Evolutionary conservation across 1,140 invertebrate species (phyloP).

Genomic region (Melitaea cinxia): DNA sequence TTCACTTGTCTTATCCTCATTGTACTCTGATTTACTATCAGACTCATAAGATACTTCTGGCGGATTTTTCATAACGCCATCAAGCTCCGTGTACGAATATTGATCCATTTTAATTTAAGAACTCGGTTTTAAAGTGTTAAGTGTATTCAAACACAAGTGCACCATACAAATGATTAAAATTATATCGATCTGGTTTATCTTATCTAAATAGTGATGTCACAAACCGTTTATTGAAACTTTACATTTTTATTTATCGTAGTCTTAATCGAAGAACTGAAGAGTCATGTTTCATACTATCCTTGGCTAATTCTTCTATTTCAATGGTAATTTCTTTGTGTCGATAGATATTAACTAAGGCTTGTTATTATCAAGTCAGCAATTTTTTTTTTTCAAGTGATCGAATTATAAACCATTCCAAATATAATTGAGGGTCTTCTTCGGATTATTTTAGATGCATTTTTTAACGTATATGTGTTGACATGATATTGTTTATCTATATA

Average conservation of each 20-base stretch:
- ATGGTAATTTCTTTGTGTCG: too few relatives aligned
- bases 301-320: too few relatives aligned
- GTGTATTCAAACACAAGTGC: background rate
- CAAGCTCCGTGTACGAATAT: background rate
- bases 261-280: background rate
- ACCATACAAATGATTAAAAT: conserved; percentile 5
- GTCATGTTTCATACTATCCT: too few relatives aligned
- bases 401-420: too few relatives aligned
- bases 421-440: too few relatives aligned
- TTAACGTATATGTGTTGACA: too few relatives aligned
- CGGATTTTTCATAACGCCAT: background rate
- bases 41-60: background rate
- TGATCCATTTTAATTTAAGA: background rate
- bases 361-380: too few relatives aligned
- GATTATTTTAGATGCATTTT: too few relatives aligned
- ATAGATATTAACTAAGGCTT: too few relatives aligned
- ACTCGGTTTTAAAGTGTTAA: background rate
- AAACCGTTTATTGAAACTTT: conserved; percentile 4
- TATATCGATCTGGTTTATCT: conserved; percentile 28
- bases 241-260: background rate
- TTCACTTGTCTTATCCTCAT: background rate
- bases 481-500: too few relatives aligned
- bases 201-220: conserved; percentile 19
- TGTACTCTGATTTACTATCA: background rate
- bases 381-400: too few relatives aligned